Base-by-base conservation (phyloP, 2,888 invertebrate species). In the Macrosiphum euphorbiae region DNA sequence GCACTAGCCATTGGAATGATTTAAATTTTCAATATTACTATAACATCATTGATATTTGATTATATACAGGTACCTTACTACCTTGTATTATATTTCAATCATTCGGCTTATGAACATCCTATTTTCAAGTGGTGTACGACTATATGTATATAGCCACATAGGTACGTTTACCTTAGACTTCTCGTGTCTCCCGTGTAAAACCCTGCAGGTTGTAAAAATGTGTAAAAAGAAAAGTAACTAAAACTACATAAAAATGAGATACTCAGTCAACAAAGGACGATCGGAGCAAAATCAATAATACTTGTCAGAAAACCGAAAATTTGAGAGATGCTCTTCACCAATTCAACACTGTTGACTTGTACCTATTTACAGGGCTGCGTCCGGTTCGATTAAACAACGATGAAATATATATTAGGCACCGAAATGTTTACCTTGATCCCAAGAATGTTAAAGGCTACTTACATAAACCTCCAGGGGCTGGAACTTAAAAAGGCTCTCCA, bases 391-490 rank as follows among this genome's bases (percentile, higher is more conserved):
- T 87, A 28, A 88, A 92, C 78, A 92, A 87, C 35, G 28, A 85
- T 44, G 55, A 85, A 85, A 41, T 11, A 87, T 16, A 61, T 8
- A 10, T 55, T 55, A 41, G 8, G 67, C 78, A 88, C 92, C 67
- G 92, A 52, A 52, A 88, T 41, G 88, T 92, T 92, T 67, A 86
- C 92, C 92, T 88, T 92, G 88, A 92, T 88, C 92, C 41, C 88
- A 88, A 67, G 67, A 92, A 92, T 92, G 88, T 67, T 92, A 41
- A 88, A 92, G 61, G 87, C 92, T 88, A 92, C 50, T 88, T 44
- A 67, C 52, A 87, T 41, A 92, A 88, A 50, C 35, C 28, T 41
- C 16, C 58, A 20, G 20, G 50, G 87, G 41, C 47, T 52, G 8
- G 7, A 84, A 91, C 84, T 84, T 55, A 35, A 84, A 84, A 67